A percentile compares a stretch with the other conserved stretches of the same genome.
These are phyloP conservation scores for Yponomeuta cagnagella DNA, from an alignment of 2,888 invertebrate species.

Conservation along the genomic window DNA sequence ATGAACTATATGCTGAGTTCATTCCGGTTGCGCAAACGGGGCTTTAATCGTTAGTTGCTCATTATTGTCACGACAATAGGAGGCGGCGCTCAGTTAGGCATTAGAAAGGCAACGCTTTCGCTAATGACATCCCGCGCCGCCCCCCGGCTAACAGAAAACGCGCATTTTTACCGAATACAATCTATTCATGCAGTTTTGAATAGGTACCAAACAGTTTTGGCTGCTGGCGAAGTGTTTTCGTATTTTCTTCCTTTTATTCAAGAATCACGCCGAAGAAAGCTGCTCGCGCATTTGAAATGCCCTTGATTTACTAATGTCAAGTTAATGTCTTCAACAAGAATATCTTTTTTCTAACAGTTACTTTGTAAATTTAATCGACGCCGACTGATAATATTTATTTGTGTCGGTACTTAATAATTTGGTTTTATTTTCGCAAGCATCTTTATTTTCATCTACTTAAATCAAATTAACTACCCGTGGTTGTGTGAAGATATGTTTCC, in stretches of 20 bases:
- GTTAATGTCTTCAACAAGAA: not conserved
- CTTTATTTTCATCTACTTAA: too few relatives aligned
- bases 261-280: not conserved
- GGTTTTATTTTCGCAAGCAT: too few relatives aligned
- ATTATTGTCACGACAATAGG: conserved; percentile 65
- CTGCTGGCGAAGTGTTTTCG: not conserved
- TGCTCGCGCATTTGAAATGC: not conserved
- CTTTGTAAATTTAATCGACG: not conserved
- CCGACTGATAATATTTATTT: not conserved
- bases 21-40: conserved; percentile 33
- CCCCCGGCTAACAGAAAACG: conserved; percentile 39
- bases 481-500: too few relatives aligned
- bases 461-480: too few relatives aligned
- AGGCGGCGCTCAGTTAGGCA: conserved; percentile 67
- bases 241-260: not conserved
- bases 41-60: conserved; percentile 66
- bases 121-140: conserved; percentile 64
- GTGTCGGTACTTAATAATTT: too few relatives aligned
- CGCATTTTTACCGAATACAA: conserved; percentile 56
- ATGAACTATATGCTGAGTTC: conserved; percentile 8
- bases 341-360: not conserved
- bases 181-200: conserved; percentile 6
- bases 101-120: conserved; percentile 67
- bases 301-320: not conserved
- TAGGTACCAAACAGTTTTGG: not conserved